Base-by-base conservation (phyloP, 2,888 invertebrate species). In the Hyposoter didymator region DNA sequence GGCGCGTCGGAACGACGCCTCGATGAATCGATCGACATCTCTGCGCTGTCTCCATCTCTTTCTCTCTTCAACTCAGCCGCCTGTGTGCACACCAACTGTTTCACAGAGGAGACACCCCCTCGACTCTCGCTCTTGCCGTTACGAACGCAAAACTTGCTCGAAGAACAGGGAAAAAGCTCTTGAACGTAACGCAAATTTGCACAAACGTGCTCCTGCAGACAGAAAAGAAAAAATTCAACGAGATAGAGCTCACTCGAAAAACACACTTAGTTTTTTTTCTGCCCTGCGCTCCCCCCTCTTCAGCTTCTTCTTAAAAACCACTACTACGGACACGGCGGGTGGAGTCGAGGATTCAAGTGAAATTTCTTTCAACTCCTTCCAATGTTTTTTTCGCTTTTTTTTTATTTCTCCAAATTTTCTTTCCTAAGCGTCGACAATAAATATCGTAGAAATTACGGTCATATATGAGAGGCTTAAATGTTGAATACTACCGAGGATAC, bases 1-100 rank as follows among this genome's bases (percentile, higher is more conserved):
- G 75, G 75, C 19, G 91, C 91, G 89, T 88, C 90, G 45, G 43
- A 19, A 83, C 88, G 89, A 88, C 88, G 91, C 91, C 91, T 91
- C 91, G 90, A 92, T 92, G 91, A 91, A 92, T 92, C 92, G 92
- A 92, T 92, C 91, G 90, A 84, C 86, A 78, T 88, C 86, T 84
- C 87, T 85, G 55, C 66, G 19, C 67, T 55, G 10, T 87, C 85
- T 84, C 82, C 76, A 82, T 79, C 82, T 81, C 85, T 78, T 66
- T 83, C 84, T 82, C 87, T 47, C 84, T 86, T 85, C 76, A n/a
- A 35, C 35, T 67, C 69, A 43, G 52, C 49, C 49, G 62, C 43
- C 79, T 49, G 62, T 73, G 17, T 45, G 32, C 22, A 67, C 35
- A 59, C 17, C 45, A 79, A 45, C 19, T 80, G 12, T 64, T 45